Percentiles rank a stretch among this genome's conserved stretches.
phyloP scores from a whole-genome alignment of 2,888 invertebrate genomes.

The Ormyrus labotus region DNA sequence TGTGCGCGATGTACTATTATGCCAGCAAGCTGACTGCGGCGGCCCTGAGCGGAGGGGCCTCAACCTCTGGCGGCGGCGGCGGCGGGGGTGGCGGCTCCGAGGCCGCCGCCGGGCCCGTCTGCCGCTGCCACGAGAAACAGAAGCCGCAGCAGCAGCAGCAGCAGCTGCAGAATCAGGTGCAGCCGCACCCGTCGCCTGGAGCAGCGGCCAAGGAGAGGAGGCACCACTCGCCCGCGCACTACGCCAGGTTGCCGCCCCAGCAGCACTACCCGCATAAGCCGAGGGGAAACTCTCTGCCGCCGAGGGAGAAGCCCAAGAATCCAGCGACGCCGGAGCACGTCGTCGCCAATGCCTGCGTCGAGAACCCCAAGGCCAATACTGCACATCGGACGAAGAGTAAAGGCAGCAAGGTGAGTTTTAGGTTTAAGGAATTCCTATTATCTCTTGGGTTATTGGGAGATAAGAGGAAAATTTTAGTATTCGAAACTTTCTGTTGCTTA shows the following conservation, averaged over 20 bases:
- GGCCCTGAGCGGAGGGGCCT: slow-evolving; percentile 78
- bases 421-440: too few relatives aligned
- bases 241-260: slow-evolving; percentile 44
- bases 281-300: slow-evolving; percentile 37
- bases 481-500: too few relatives aligned
- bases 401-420: slow-evolving; percentile 50
- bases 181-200: slow-evolving; percentile 53
- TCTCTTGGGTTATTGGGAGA: too few relatives aligned
- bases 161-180: slow-evolving; percentile 53
- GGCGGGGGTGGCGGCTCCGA: slow-evolving; percentile 73
- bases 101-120: slow-evolving; percentile 75
- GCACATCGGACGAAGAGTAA: slow-evolving; percentile 45
- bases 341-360: slow-evolving; percentile 41
- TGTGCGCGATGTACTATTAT: slow-evolving; percentile 83
- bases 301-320: slow-evolving; percentile 8
- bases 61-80: slow-evolving; percentile 71
- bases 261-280: slow-evolving; percentile 46
- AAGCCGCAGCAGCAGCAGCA: slow-evolving; percentile 61
- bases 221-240: slow-evolving; percentile 7
- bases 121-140: slow-evolving; percentile 70
- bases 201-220: slow-evolving; percentile 56
- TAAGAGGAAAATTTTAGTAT: too few relatives aligned
- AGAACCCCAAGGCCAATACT: slow-evolving; percentile 51
- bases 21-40: slow-evolving; percentile 82
- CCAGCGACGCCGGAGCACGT: slow-evolving; percentile 58